Evolutionary conservation across 1,140 invertebrate species (phyloP), one percentile per base, ranked within the genome.

Genomic region (Ostrea edulis): DNA sequence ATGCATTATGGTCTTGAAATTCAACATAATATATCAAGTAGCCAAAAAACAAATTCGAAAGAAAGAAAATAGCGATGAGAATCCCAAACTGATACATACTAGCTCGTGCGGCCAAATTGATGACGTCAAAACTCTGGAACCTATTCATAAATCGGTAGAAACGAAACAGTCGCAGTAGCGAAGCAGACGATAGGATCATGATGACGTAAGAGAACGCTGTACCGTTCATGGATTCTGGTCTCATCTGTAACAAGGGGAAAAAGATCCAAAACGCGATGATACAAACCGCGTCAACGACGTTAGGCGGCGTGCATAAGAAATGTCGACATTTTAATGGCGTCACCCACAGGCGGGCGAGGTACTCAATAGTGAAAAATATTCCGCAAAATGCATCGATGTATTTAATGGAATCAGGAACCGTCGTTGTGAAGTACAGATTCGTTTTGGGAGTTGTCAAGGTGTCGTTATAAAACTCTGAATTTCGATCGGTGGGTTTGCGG

Each of bases 1-100:
- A 91, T 12, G 77, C 62, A 29, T 87, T 82, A n/a, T 25, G 25
- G 9, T 68, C 84, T 25, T 86, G 25, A 17, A 82, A 29, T n/a
- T 88, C 87, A 17, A 65, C 85, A 54, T 85, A 89, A 81, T 81
- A 89, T 93, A 98, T 98, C 95, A 99, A 96, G 94, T 97, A 98
- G 91, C 98, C 98, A 96, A 99, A 99, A 96, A 99, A 99, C 93
- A 99, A 96, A 93, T 99, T 98, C 93, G 98, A 98, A 97, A 99
- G 82, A 52, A 35, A n/a, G 25, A 54, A 83, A 22, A 83, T 20
- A 22, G 29, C 82, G 11, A 83, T 53, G 5, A 54, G 20, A 11
- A 83, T 52, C 11, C 82, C n/a, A n/a, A 51, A 54, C 20, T 83
- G 82, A 12, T 22, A 29, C 12, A 20, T 29, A 52, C 82, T 83